Evolutionary conservation across 2,888 invertebrate genomes (phyloP).

Genomic region (Sympetrum striolatum): DNA sequence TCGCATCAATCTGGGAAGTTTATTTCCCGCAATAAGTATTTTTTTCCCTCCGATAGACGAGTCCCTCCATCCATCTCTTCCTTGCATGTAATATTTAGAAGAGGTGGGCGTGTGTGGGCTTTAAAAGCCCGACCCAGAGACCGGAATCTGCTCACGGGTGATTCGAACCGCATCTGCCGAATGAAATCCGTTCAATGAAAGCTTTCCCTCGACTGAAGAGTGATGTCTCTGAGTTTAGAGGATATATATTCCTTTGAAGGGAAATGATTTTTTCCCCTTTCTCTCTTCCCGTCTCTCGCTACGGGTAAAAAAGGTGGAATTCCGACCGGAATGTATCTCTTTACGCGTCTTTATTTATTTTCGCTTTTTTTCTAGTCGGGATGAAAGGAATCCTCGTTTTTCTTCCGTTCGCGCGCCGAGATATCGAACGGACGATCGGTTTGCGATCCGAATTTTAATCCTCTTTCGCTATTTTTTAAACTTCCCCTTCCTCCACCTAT

Average conservation of each 20-base stretch:
- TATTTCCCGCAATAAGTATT: neutral
- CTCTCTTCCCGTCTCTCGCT: neutral
- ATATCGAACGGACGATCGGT: neutral
- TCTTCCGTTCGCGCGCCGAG: neutral
- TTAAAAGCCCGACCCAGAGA: constrained; percentile 32
- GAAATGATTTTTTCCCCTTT: constrained; percentile 20
- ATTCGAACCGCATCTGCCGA: constrained; percentile 33
- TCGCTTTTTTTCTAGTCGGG: neutral
- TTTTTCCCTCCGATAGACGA: constrained; percentile 8
- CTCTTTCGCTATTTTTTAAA: neutral
- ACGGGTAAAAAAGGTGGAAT: constrained; percentile 1
- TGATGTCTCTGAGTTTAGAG: constrained; percentile 35
- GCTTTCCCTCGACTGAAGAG: neutral
- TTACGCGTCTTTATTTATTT: neutral
- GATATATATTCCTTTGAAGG: constrained; percentile 39
- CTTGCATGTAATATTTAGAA: constrained; percentile 36
- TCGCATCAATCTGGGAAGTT: neutral
- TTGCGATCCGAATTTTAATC: neutral
- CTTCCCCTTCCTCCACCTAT: neutral
- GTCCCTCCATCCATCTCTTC: neutral
- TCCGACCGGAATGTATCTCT: constrained; percentile 9
- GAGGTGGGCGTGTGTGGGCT: neutral
- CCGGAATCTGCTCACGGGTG: constrained; percentile 40
- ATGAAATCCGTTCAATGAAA: constrained; percentile 39
- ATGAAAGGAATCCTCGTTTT: neutral